Conservation (phyloP, 2,797 vertebrate species). For the Zalophus californianus region DNA sequence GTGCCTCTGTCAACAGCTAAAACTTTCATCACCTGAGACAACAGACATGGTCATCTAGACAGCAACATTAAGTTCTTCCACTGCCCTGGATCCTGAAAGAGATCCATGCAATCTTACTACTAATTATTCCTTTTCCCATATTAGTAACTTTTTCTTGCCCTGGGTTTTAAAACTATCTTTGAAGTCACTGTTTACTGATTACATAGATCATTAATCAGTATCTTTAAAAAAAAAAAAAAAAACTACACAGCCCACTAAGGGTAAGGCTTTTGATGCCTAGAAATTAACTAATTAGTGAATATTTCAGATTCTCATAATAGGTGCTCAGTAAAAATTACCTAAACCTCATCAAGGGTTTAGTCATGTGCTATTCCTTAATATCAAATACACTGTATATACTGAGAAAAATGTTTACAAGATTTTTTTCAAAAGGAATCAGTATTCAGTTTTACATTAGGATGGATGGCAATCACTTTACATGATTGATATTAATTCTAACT, state of each 20-base stretch:
- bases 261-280: not conserved
- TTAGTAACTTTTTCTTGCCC: constrained; percentile 28
- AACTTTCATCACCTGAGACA: constrained; percentile 21
- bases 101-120: not conserved
- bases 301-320: constrained; percentile 30
- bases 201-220: constrained; percentile 15
- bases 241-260: not conserved
- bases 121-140: constrained; percentile 22
- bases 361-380: not conserved
- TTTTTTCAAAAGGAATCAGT: constrained; percentile 25
- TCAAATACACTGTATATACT: not conserved
- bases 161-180: constrained; percentile 53
- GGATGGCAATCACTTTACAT: not conserved
- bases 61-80: constrained; percentile 11
- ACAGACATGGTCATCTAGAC: not conserved
- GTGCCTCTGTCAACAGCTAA: not conserved
- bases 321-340: constrained; percentile 16
- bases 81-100: not conserved
- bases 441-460: constrained; percentile 44
- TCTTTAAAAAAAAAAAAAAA: constrained; percentile 3
- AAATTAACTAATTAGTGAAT: not conserved
- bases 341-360: constrained; percentile 19
- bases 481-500: constrained; percentile 14
- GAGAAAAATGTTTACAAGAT: not conserved
- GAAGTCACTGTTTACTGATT: not conserved